These are phyloP conservation scores for Littorina saxatilis DNA, from an alignment of 1,140 invertebrate species.

Conservation along the genomic window DNA sequence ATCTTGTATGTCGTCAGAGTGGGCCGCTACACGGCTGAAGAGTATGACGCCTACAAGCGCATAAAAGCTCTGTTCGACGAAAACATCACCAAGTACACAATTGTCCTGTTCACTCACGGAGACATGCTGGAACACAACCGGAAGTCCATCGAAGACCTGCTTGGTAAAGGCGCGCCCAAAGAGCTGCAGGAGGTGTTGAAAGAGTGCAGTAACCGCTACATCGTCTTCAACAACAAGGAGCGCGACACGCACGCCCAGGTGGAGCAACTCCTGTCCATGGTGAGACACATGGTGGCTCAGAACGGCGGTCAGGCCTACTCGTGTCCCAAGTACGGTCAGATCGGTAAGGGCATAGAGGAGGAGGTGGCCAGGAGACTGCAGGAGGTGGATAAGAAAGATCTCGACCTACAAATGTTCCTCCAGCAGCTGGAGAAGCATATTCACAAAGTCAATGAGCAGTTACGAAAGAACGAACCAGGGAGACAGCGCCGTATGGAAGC, in stretches of 20 bases:
- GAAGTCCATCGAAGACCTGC: not conserved
- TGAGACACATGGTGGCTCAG: not conserved
- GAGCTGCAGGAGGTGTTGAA: constrained; percentile 15
- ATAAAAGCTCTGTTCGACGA: constrained; percentile 39
- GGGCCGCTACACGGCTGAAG: no score
- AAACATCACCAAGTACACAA: no score
- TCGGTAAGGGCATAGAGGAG: constrained; percentile 21
- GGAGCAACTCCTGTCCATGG: no score
- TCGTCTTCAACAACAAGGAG: no score
- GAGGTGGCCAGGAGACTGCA: no score
- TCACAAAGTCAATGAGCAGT: not conserved
- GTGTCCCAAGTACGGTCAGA: no score
- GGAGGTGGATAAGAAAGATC: no score
- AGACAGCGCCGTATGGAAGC: no score
- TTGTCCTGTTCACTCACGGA: no score
- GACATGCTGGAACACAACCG: constrained; percentile 27
- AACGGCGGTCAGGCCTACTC: constrained; percentile 31
- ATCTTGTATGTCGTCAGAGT: no score
- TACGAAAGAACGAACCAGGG: not conserved
- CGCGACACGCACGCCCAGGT: no score
- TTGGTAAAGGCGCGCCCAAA: not conserved
- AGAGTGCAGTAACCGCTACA: constrained; percentile 20
- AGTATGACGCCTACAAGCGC: constrained; percentile 35
- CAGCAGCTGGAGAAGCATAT: constrained; percentile 5
- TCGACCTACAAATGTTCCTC: constrained; percentile 15